Evolutionary conservation across 2,888 invertebrate genomes (phyloP).

Genomic region (Anticlea derivata): DNA sequence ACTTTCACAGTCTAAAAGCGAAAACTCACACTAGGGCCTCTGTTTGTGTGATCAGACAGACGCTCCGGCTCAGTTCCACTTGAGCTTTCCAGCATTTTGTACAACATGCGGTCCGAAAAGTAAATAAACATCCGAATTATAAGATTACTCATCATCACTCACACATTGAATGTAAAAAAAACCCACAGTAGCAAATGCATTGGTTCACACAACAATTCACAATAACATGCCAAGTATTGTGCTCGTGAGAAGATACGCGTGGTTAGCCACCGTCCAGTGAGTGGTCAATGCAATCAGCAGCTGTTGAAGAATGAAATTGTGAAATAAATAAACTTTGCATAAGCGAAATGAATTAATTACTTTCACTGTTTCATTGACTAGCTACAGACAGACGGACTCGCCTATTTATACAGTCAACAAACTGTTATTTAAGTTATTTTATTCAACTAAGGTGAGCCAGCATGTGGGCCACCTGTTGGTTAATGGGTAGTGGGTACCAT

Average conservation of each 20-base stretch:
- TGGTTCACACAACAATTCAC: constrained; percentile 19
- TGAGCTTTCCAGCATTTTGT: not conserved
- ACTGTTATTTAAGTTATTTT: too few relatives aligned
- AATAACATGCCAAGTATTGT: constrained; percentile 36
- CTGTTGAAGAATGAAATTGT: constrained; percentile 11
- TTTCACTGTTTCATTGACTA: constrained; percentile 16
- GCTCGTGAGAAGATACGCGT: constrained; percentile 46
- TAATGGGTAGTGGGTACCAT: too few relatives aligned
- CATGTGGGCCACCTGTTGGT: too few relatives aligned
- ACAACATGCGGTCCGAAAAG: too few relatives aligned
- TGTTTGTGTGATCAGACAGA: too few relatives aligned
- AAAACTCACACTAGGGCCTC: too few relatives aligned
- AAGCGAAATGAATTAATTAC: constrained; percentile 16
- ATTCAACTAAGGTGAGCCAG: too few relatives aligned
- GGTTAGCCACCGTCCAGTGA: constrained; percentile 28
- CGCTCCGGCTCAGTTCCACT: too few relatives aligned
- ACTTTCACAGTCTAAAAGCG: too few relatives aligned
- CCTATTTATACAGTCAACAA: too few relatives aligned
- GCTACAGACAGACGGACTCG: not conserved
- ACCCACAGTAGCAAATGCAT: constrained; percentile 2
- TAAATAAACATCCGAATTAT: too few relatives aligned
- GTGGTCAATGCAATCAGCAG: constrained; percentile 4
- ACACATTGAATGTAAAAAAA: not conserved
- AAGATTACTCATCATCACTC: too few relatives aligned
- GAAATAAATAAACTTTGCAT: constrained; percentile 13